These are phyloP conservation scores for Ctenopoma kingsleyae DNA, from an alignment of 2,797 vertebrate genomes.

Conservation along the genomic window DNA sequence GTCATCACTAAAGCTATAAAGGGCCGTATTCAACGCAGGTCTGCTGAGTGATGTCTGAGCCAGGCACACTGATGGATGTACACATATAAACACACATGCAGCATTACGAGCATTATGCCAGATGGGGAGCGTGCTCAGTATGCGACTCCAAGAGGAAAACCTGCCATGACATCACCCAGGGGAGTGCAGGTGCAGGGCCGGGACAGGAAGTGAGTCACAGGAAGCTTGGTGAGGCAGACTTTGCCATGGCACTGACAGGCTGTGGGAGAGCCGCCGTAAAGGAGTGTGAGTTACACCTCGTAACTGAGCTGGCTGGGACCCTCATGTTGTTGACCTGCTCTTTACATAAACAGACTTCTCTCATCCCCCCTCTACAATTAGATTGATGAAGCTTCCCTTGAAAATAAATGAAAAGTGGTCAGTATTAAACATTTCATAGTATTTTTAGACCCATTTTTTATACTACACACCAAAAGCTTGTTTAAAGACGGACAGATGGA, in stretches of 20 bases:
- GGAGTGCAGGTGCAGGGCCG: constrained; percentile 84
- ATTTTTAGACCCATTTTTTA: not conserved
- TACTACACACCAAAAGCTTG: not conserved
- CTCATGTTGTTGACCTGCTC: constrained; percentile 57
- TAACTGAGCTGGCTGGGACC: constrained; percentile 53
- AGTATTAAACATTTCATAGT: not conserved
- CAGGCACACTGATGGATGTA: constrained; percentile 70
- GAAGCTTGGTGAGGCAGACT: constrained; percentile 84
- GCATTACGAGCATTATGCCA: constrained; percentile 52
- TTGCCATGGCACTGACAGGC: constrained; percentile 78
- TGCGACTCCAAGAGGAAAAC: constrained; percentile 77
- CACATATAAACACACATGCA: constrained; percentile 61
- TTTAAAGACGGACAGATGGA: constrained; percentile 39
- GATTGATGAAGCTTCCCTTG: constrained; percentile 31
- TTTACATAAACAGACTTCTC: constrained; percentile 63
- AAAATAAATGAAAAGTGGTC: constrained; percentile 14
- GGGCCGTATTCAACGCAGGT: constrained; percentile 63
- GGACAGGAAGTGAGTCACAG: constrained; percentile 88
- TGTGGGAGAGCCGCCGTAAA: constrained; percentile 72
- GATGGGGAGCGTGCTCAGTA: constrained; percentile 68
- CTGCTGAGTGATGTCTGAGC: constrained; percentile 70
- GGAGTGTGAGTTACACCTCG: constrained; percentile 70
- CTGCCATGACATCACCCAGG: constrained; percentile 87
- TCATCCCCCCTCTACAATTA: constrained; percentile 48
- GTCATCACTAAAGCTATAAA: constrained; percentile 69